Conservation (phyloP, 1,140 invertebrate genomes). For the Hylaeus anthracinus region DNA sequence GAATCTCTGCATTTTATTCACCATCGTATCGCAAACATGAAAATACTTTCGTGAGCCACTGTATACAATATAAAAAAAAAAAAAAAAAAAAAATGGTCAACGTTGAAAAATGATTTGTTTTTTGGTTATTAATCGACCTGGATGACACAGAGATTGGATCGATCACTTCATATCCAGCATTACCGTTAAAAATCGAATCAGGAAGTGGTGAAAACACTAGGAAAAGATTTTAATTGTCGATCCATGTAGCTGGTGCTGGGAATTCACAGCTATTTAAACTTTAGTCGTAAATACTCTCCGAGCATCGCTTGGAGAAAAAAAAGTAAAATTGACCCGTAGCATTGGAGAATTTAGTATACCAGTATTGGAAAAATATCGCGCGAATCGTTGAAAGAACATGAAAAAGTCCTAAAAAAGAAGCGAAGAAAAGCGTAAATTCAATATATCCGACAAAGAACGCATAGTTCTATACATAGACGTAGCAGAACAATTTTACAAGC, state of each 20-base stretch:
- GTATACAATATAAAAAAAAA: no score
- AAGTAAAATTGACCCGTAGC: neutral
- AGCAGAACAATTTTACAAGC: no score
- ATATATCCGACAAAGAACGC: conserved; percentile 5
- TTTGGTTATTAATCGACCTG: no score
- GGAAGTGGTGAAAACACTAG: neutral
- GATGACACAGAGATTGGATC: no score
- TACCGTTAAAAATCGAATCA: neutral
- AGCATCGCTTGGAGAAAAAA: neutral
- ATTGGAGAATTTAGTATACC: neutral
- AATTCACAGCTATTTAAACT: conserved; percentile 1
- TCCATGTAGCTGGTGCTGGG: neutral
- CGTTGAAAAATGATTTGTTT: no score
- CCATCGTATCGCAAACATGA: no score
- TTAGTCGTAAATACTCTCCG: neutral
- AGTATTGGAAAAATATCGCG: neutral
- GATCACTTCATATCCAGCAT: neutral
- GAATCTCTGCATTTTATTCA: no score
- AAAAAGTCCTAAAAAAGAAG: neutral
- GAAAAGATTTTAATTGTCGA: neutral
- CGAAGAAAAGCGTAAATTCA: neutral
- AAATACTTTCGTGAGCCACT: no score
- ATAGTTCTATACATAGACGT: no score
- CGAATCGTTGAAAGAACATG: neutral
- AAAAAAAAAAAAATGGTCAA: no score